A percentile compares a stretch with the other conserved stretches of the same genome.
phyloP scores from a whole-genome alignment of 2,888 invertebrate genomes.

The Lasius platythorax region DNA sequence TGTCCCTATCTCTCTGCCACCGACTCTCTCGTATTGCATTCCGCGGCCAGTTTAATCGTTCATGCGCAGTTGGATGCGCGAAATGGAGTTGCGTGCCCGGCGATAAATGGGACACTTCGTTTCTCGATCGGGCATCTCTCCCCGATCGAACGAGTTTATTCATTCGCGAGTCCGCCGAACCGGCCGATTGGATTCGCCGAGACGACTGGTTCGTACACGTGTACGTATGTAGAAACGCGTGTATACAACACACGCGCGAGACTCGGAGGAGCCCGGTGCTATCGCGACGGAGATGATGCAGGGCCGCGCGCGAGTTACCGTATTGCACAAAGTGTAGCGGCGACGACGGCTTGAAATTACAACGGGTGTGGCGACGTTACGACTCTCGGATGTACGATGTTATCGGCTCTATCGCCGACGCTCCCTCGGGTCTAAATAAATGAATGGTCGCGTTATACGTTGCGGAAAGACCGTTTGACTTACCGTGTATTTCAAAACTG shows the following conservation, averaged over 20 bases:
- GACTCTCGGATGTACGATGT: conserved; percentile 31
- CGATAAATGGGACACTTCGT: conserved; percentile 67
- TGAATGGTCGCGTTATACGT: background rate
- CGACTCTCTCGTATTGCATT: conserved; percentile 32
- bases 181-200: conserved; percentile 55
- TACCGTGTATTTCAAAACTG: background rate
- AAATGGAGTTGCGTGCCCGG: conserved; percentile 55
- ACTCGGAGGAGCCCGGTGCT: background rate
- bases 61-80: conserved; percentile 42
- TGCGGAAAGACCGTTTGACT: background rate
- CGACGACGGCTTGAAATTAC: conserved; percentile 10
- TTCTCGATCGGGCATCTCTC: conserved; percentile 66
- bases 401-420: background rate
- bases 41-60: conserved; percentile 63
- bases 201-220: conserved; percentile 61
- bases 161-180: conserved; percentile 44
- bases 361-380: conserved; percentile 39
- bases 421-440: background rate
- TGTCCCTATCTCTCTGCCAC: background rate
- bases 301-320: conserved; percentile 33
- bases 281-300: conserved; percentile 23
- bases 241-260: background rate
- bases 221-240: conserved; percentile 9
- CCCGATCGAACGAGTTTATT: conserved; percentile 64
- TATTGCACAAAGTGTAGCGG: conserved; percentile 28